Conservation (phyloP, 2,113 vertebrate genomes). For the Eulemur macaco region DNA sequence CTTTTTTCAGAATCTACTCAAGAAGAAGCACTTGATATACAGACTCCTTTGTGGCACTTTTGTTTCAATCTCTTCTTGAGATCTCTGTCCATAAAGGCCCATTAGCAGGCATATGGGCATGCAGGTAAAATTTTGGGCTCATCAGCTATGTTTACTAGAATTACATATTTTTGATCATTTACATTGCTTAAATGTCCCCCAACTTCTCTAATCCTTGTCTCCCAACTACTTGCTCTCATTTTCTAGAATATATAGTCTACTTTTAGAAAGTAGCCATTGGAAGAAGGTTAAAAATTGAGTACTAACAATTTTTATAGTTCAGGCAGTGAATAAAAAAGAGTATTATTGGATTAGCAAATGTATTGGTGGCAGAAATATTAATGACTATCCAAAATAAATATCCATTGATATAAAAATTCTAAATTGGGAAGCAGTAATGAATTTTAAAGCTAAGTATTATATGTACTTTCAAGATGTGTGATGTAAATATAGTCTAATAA, state of each 20-base stretch:
- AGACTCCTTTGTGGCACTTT: not conserved
- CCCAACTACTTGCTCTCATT: not conserved
- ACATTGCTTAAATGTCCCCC: not conserved
- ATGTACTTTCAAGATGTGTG: conserved; percentile 73
- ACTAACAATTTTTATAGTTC: not conserved
- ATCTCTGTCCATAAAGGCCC: not conserved
- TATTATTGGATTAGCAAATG: conserved; percentile 34
- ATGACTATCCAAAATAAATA: conserved; percentile 42
- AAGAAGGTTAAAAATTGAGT: conserved; percentile 12
- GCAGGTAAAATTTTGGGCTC: not conserved
- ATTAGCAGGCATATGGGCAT: not conserved
- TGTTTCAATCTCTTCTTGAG: not conserved
- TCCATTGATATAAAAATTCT: conserved; percentile 58
- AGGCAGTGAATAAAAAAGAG: conserved; percentile 10
- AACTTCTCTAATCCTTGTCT: not conserved
- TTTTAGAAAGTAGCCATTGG: conserved; percentile 1
- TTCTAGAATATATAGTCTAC: not conserved
- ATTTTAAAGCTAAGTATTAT: conserved; percentile 72
- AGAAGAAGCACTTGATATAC: not conserved
- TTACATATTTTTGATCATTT: not conserved
- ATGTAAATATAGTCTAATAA: conserved; percentile 77
- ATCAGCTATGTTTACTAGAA: not conserved
- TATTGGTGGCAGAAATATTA: conserved; percentile 50
- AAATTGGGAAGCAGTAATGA: conserved; percentile 71
- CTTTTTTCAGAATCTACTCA: not conserved